Evolutionary conservation across 2,888 invertebrate species (phyloP).

Genomic region (Polia nebulosa): DNA sequence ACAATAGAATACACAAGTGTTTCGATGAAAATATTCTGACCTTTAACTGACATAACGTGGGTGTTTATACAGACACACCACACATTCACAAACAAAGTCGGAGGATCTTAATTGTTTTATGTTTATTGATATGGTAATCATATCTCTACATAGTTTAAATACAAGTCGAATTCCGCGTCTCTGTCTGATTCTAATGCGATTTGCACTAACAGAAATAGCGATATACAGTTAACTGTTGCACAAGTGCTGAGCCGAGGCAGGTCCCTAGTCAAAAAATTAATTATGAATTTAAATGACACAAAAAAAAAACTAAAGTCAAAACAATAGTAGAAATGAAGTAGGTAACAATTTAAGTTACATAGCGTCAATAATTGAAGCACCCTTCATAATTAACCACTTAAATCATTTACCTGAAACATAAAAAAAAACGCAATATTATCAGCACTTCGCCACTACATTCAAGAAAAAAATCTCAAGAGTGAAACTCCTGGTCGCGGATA

Average conservation of each 20-base stretch:
- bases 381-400: not conserved
- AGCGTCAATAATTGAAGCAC: not conserved
- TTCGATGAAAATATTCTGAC: not conserved
- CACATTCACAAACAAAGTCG: not conserved
- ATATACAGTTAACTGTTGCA: too few relatives aligned
- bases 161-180: too few relatives aligned
- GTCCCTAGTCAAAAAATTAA: too few relatives aligned
- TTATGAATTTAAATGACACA: too few relatives aligned
- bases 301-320: not conserved
- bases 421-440: not conserved
- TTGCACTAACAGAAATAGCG: too few relatives aligned
- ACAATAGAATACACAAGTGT: not conserved
- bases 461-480: not conserved
- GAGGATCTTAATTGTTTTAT: too few relatives aligned
- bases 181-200: too few relatives aligned
- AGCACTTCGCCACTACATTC: not conserved
- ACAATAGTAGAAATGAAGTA: too few relatives aligned
- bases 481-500: constrained; percentile 12
- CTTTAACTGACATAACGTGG: not conserved
- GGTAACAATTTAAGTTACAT: too few relatives aligned
- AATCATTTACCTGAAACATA: not conserved
- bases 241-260: too few relatives aligned
- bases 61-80: not conserved
- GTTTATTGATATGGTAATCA: too few relatives aligned
- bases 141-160: too few relatives aligned